A percentile compares a stretch with the other conserved stretches of the same genome.
phyloP scores from a whole-genome alignment of 2,888 invertebrate genomes.

The Tolmerus cingulatus region DNA sequence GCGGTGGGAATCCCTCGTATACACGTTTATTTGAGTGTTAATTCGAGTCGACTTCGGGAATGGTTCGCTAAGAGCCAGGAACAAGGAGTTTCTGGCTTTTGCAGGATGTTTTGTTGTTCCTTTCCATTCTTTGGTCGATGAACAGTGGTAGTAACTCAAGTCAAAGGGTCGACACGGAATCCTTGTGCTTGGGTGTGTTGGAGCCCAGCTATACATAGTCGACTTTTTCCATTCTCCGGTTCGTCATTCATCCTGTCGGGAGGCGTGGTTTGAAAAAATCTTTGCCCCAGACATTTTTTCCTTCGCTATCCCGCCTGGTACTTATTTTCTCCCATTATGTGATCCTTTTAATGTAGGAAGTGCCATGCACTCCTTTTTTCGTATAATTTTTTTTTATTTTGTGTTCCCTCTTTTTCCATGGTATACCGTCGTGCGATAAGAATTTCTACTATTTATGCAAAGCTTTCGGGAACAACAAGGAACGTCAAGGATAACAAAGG shows the following conservation, averaged over 20 bases:
- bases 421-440: constrained; percentile 30
- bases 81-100: constrained; percentile 35
- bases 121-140: constrained; percentile 23
- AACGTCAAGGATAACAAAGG: constrained; percentile 43
- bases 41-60: constrained; percentile 42
- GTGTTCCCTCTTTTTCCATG: constrained; percentile 1
- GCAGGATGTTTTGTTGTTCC: constrained; percentile 37
- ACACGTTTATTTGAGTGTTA: constrained; percentile 47
- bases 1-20: constrained; percentile 1
- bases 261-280: constrained; percentile 48
- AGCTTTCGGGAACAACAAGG: constrained; percentile 45
- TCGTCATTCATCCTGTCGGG: constrained; percentile 43
- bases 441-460: constrained; percentile 47
- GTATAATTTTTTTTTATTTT: background rate
- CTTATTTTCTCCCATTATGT: constrained; percentile 24
- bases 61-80: constrained; percentile 22
- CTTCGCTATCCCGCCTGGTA: background rate
- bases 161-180: constrained; percentile 27
- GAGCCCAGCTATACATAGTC: constrained; percentile 9
- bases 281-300: constrained; percentile 32
- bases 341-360: constrained; percentile 39
- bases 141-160: constrained; percentile 41
- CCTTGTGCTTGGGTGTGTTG: constrained; percentile 5
- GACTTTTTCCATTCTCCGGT: constrained; percentile 44
- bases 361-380: constrained; percentile 20